phyloP scores from a whole-genome alignment of 2,113 vertebrate species.

The Ciconia maguari region DNA sequence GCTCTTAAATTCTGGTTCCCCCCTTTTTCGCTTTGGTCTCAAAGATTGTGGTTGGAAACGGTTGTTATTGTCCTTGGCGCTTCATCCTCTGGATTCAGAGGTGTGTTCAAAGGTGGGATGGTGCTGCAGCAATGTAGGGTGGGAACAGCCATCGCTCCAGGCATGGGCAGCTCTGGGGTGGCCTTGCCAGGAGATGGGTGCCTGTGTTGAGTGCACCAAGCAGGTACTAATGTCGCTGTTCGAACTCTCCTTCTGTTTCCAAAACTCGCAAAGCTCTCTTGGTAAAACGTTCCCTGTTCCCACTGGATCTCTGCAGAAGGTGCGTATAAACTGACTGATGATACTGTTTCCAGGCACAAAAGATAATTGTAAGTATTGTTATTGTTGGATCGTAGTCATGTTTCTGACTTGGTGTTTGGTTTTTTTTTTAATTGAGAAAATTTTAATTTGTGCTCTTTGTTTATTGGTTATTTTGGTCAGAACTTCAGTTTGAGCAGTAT shows the following conservation, averaged over 20 bases:
- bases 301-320: not conserved
- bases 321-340: not conserved
- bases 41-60: not conserved
- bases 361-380: conserved; percentile 37
- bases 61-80: not conserved
- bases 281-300: not conserved
- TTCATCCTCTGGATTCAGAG: not conserved
- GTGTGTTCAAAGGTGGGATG: not conserved
- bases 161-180: not conserved
- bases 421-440: not conserved
- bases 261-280: not conserved
- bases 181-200: not conserved
- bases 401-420: not conserved
- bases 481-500: not conserved
- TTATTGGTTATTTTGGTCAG: not conserved
- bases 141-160: rapidly evolving
- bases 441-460: not conserved
- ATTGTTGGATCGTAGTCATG: not conserved
- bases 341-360: not conserved
- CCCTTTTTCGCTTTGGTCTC: not conserved
- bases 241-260: not conserved
- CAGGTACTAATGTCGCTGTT: not conserved
- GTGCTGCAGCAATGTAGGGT: not conserved
- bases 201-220: not conserved
- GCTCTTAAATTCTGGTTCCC: not conserved